phyloP scores from a whole-genome alignment of 2,113 vertebrate species.

The Mormyrus lacerda region DNA sequence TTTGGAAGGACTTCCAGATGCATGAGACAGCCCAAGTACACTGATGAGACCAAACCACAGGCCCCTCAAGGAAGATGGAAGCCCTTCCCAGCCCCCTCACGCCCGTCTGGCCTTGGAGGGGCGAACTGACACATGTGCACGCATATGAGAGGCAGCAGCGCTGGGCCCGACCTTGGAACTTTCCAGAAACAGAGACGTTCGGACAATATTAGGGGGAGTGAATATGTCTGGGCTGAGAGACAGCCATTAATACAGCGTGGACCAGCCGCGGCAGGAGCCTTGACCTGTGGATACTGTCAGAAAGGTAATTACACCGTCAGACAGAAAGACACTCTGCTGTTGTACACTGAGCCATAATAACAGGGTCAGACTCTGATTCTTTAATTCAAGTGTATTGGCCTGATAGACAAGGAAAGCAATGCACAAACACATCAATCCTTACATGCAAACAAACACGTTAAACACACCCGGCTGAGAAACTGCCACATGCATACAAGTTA shows the following conservation, averaged over 20 bases:
- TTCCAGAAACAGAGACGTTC: background rate
- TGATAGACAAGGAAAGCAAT: background rate
- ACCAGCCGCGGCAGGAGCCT: background rate
- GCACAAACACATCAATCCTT: background rate
- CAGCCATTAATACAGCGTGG: background rate
- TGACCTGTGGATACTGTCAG: background rate
- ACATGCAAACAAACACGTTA: background rate
- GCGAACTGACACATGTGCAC: background rate
- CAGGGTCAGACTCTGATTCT: background rate
- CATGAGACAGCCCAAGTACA: background rate
- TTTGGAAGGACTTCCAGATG: background rate
- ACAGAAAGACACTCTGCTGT: background rate
- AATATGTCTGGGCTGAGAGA: constrained; percentile 3
- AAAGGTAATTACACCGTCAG: background rate
- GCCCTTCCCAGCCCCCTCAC: background rate
- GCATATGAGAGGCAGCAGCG: background rate
- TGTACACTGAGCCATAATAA: background rate
- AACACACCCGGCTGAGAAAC: background rate
- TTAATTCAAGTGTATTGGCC: background rate
- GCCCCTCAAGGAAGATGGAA: background rate
- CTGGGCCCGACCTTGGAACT: background rate
- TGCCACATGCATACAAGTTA: background rate
- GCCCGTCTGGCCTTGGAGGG: background rate
- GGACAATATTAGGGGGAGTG: background rate
- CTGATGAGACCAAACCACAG: background rate